Percentiles rank a stretch among this genome's conserved stretches.
Conservation (phyloP, 2,888 invertebrate species). For the Cremastinae sp. region DNA sequence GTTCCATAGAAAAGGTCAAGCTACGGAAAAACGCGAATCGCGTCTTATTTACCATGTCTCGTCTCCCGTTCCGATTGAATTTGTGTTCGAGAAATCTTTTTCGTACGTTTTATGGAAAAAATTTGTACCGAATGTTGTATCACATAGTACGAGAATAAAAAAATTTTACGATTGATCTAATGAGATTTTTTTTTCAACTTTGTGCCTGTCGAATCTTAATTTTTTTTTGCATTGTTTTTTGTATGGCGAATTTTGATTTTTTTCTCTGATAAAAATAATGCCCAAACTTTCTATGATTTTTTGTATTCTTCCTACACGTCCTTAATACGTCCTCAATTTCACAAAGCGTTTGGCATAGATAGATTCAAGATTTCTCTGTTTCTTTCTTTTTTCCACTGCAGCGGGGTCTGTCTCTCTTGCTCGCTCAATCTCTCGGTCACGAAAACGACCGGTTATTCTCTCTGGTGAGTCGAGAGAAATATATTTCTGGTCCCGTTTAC, state of each 20-base stretch:
- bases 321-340: conserved; percentile 76
- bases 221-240: no score
- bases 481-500: conserved; percentile 7
- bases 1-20: background rate
- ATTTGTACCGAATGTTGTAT: no score
- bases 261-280: background rate
- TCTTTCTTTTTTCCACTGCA: conserved; percentile 8
- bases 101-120: no score
- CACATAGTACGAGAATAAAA: no score
- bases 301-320: conserved; percentile 11
- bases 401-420: conserved; percentile 59
- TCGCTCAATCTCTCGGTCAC: conserved; percentile 49
- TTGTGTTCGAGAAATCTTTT: no score
- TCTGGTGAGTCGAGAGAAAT: background rate
- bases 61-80: no score
- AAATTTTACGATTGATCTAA: no score
- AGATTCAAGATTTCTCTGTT: conserved; percentile 75
- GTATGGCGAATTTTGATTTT: no score
- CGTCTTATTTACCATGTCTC: no score
- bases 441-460: conserved; percentile 42
- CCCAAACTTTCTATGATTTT: conserved; percentile 6
- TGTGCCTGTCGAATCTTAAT: no score
- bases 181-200: no score
- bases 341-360: conserved; percentile 75
- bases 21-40: background rate